Conservation (phyloP, 2,888 invertebrate species). For the Drosophila monieri region DNA sequence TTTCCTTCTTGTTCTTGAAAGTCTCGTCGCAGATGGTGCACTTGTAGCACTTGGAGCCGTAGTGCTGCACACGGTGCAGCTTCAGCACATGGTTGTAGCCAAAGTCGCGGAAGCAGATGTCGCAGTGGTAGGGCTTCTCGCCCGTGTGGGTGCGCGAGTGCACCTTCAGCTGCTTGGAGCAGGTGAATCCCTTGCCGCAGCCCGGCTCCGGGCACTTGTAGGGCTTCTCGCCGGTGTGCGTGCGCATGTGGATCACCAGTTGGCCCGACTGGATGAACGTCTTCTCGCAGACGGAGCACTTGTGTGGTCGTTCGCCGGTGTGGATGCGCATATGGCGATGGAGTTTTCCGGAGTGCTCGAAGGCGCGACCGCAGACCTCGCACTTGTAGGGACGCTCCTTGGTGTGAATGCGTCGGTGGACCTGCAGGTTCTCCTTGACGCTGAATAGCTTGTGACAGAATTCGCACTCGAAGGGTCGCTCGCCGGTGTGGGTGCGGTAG, state of each 20-base stretch:
- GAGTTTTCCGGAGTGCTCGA: slow-evolving; percentile 95
- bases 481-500: slow-evolving; percentile 95
- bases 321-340: slow-evolving; percentile 96
- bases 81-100: slow-evolving; percentile 96
- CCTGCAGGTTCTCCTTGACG: slow-evolving; percentile 95
- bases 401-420: slow-evolving; percentile 94
- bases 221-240: slow-evolving; percentile 94
- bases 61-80: slow-evolving; percentile 94
- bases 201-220: slow-evolving; percentile 92
- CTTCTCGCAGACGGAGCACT: slow-evolving; percentile 93
- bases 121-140: slow-evolving; percentile 95
- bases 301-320: slow-evolving; percentile 94
- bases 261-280: slow-evolving; percentile 96
- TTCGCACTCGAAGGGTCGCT: slow-evolving; percentile 95
- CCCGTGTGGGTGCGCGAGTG: slow-evolving; percentile 96
- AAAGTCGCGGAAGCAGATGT: slow-evolving; percentile 95
- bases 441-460: slow-evolving; percentile 96
- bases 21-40: slow-evolving; percentile 96
- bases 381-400: slow-evolving; percentile 96
- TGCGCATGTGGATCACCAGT: slow-evolving; percentile 94
- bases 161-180: slow-evolving; percentile 95
- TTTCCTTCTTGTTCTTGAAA: slow-evolving; percentile 94
- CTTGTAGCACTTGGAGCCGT: slow-evolving; percentile 95
- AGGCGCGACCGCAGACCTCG: slow-evolving; percentile 93
- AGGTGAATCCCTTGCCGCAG: slow-evolving; percentile 95